A percentile compares a stretch with the other conserved stretches of the same genome.
Conservation (phyloP, 2,888 invertebrate genomes). For the Chymomyza fuscimana region DNA sequence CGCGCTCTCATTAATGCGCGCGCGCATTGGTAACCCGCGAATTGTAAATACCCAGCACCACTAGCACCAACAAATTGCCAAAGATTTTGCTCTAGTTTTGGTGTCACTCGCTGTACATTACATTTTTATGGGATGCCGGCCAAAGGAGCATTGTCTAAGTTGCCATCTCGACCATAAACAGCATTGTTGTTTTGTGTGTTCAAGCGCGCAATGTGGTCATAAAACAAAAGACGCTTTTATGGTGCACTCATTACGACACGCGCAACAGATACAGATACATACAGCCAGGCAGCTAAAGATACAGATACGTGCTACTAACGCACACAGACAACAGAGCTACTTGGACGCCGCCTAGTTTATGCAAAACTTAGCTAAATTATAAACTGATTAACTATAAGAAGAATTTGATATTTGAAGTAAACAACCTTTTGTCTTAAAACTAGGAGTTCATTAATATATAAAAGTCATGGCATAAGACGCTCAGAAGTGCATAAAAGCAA, state of each 20-base stretch:
- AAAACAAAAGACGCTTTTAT: slow-evolving; percentile 77
- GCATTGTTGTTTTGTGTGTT: slow-evolving; percentile 67
- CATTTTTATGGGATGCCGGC: slow-evolving; percentile 19
- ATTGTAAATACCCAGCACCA: slow-evolving; percentile 18
- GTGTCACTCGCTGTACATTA: slow-evolving; percentile 46
- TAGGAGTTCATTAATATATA: too few species aligned
- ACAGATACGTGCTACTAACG: slow-evolving; percentile 4
- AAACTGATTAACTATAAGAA: too few species aligned
- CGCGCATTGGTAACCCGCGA: slow-evolving; percentile 30
- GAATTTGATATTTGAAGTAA: too few species aligned
- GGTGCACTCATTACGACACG: slow-evolving; percentile 68
- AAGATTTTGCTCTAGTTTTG: slow-evolving; percentile 59
- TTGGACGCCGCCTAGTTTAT: background rate
- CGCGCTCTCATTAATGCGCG: slow-evolving; percentile 65
- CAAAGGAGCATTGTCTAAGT: slow-evolving; percentile 34
- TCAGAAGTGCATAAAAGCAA: too few species aligned
- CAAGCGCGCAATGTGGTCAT: slow-evolving; percentile 76
- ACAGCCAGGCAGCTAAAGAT: slow-evolving; percentile 13
- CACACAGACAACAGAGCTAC: slow-evolving; percentile 22
- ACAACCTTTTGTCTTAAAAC: too few species aligned
- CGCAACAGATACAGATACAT: slow-evolving; percentile 45
- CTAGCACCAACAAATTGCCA: background rate
- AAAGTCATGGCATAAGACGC: too few species aligned
- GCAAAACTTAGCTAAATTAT: too few species aligned
- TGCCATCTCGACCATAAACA: slow-evolving; percentile 55